Percentiles rank a stretch among this genome's conserved stretches.
phyloP scores from a whole-genome alignment of 1,140 invertebrate genomes.

The Aphis craccivora region DNA sequence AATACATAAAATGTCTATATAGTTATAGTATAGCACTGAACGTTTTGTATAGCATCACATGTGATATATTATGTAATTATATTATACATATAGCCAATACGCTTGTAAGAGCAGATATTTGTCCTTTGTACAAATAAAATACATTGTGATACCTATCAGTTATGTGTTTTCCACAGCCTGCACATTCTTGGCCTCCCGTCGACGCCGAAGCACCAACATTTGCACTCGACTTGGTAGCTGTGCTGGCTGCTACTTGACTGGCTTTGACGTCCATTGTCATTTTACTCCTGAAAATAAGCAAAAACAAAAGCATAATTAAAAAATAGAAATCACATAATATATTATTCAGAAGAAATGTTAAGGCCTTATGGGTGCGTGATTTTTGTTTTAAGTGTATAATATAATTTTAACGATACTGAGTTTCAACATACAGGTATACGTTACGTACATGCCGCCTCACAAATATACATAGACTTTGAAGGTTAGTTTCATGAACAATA shows the following conservation, averaged over 20 bases:
- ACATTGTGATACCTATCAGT: constrained; percentile 74
- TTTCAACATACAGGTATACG: neutral
- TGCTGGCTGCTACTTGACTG: constrained; percentile 64
- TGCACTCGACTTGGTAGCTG: constrained; percentile 63
- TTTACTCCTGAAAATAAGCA: constrained; percentile 58
- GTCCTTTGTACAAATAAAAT: neutral
- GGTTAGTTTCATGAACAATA: constrained; percentile 24
- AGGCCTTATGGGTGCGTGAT: neutral
- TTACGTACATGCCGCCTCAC: too few species aligned
- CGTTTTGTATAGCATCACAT: neutral
- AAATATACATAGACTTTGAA: neutral
- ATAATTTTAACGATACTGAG: neutral
- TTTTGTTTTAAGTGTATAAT: neutral
- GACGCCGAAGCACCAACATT: constrained; percentile 60
- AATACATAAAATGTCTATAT: neutral
- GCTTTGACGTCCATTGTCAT: constrained; percentile 68
- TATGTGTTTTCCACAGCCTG: constrained; percentile 85
- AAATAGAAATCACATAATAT: neutral
- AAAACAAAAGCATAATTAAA: neutral
- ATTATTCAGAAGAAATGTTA: neutral
- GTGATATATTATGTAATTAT: neutral
- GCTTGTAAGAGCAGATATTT: neutral
- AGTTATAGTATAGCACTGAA: neutral
- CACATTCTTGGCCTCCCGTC: constrained; percentile 75
- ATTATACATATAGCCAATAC: neutral